Evolutionary conservation across 1,140 invertebrate species (phyloP).

Genomic region (Heliconius hermathena): DNA sequence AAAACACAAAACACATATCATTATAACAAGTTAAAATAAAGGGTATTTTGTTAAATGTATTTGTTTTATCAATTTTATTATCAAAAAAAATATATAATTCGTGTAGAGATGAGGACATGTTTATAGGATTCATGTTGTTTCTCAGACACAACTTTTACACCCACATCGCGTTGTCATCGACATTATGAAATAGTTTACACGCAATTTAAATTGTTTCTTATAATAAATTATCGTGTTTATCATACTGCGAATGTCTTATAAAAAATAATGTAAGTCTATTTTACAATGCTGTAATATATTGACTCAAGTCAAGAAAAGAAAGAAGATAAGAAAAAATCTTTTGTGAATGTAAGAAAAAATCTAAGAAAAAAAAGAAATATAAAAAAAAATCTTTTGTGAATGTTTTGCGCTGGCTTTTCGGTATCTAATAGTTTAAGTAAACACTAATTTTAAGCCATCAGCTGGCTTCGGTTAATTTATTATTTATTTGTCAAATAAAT

Average conservation of each 20-base stretch:
- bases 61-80: constrained; percentile 10
- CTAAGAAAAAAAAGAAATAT: too few relatives aligned
- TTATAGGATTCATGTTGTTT: constrained; percentile 11
- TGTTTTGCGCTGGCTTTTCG: too few relatives aligned
- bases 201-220: constrained; percentile 22
- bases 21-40: background rate
- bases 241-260: background rate
- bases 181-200: constrained; percentile 31
- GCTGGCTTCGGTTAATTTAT: too few relatives aligned
- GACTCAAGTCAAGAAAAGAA: background rate
- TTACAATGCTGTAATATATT: background rate
- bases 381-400: too few relatives aligned
- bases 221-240: constrained; percentile 17
- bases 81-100: constrained; percentile 9
- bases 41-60: background rate
- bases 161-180: constrained; percentile 11
- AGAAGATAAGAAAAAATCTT: too few relatives aligned
- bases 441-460: too few relatives aligned
- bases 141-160: background rate
- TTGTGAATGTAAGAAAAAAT: too few relatives aligned
- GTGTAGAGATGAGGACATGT: background rate
- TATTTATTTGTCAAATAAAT: too few relatives aligned
- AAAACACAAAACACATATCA: background rate
- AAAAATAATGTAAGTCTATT: background rate
- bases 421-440: too few relatives aligned